Evolutionary conservation across 2,113 vertebrate species (phyloP), one percentile per base, ranked within the genome.

Genomic region (Atherinomorus stipes): DNA sequence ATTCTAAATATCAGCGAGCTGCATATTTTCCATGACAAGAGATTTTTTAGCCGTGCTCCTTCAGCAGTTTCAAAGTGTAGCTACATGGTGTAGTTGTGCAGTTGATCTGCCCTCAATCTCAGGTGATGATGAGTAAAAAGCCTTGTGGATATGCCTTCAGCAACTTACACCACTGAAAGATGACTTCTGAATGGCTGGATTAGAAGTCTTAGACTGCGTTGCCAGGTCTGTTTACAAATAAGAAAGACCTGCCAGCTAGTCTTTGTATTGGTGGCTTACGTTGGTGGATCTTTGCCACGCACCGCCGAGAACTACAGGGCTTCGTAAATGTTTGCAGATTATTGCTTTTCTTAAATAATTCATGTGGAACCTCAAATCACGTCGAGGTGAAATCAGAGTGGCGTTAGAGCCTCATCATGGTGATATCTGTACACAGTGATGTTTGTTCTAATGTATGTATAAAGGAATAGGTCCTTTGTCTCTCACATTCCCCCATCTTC

Each of bases 1-100:
- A 94, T 96, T 97, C 96, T 96, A 97, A 98, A 96, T 97, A 98
- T 98, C 97, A 96, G 93, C 87, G 90, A 93, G 94, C 95, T 89
- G 94, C 96, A 96, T 96, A 97, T 95, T 98, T 92, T 97, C 95
- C 94, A 89, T 94, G 95, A 96, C 95, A 96, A 94, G 95, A 93
- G 90, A 92, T 94, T 93, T 53, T 50, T 96, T 93, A 94, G 51
- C 90, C 70, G n/a, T 2, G 92, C 89, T 88, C 71, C 11, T 90
- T 93, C 93, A 95, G 94, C 90, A 82, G 86, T 91, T 95, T 94
- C 94, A 93, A 92, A 94, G 93, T 92, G 75, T 88, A 73, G 79
- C 84, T 85, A 69, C 82, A 92, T 78, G 76, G 37, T 76, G 76
- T 82, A 69, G 84, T 83, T 92, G 88, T 84, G 80, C 87, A 88